Evolutionary conservation across 1,140 invertebrate species (phyloP).

Genomic region (Bombus ignitus): DNA sequence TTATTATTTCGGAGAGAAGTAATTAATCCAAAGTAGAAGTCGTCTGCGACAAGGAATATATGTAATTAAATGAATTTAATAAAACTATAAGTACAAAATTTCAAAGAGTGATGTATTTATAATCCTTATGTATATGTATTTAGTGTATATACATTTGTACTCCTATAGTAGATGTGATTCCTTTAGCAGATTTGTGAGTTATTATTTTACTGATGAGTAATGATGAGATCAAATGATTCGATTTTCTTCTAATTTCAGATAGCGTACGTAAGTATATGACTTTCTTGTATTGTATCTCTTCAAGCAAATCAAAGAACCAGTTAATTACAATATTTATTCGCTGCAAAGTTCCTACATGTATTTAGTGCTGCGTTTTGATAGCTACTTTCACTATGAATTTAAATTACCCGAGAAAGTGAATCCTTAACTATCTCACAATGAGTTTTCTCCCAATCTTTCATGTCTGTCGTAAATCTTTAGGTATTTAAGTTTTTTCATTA

Average conservation of each 20-base stretch:
- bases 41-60: neutral
- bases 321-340: conserved; percentile 18
- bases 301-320: neutral
- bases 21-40: too few species aligned
- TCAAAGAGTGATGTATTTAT: neutral
- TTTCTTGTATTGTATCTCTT: neutral
- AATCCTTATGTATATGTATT: too few species aligned
- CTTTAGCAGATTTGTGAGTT: neutral
- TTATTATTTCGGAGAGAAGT: neutral
- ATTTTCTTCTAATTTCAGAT: neutral
- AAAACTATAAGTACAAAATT: neutral
- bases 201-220: too few species aligned
- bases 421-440: conserved; percentile 1
- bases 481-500: neutral
- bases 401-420: conserved; percentile 21
- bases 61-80: neutral
- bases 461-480: neutral
- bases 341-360: neutral
- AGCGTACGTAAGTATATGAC: neutral
- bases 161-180: neutral
- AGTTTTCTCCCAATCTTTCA: neutral
- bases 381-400: conserved; percentile 32
- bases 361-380: conserved; percentile 2
- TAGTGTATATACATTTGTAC: too few species aligned
- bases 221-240: neutral